Evolutionary conservation across 1,140 invertebrate species (phyloP), one percentile per base, ranked within the genome.

Genomic region (Drosophila melanica): DNA sequence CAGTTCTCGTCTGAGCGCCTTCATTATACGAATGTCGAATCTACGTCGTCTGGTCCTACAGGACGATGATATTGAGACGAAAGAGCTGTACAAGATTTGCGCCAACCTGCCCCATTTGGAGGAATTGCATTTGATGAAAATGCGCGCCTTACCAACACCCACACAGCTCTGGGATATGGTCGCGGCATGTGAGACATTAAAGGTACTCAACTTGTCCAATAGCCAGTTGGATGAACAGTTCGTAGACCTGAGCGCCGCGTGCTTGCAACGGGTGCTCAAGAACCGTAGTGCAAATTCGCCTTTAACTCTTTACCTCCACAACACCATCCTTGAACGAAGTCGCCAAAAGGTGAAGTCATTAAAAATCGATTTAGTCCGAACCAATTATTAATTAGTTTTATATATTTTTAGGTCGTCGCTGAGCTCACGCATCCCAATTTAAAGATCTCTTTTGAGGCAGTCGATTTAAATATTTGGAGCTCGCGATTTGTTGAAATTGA

Each of bases 11-110:
- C 27, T 70, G 0, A 48, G 72, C 16, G 16, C 60, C 0, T 39
- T 12, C 33, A 64, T 90, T 0, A 1, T 4, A 6, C 8, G 14
- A 0, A 74, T 90, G 75, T 4, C 47, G 9, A 81, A 85, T 59
- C 48, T 90, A 2, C 65, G 66, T 0, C 54, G 67, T n/a, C 39
- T 90, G 10, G 44, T 45, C 1, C 14, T 90, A n/a, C 47, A 73
- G 2, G 67, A 90, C 2, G 86, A 90, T 45, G 86, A 90, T 30
- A 77, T 90, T 14, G 70, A 69, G 9, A n/a, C 51, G 7, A 12
- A 65, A 0, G 30, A 65, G 12, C 44, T 90, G 33, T 27, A 53
- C 11, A 20, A 14, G 6, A 53, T 81, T n/a, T 74, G 75, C 14
- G 27, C 58, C 10, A 42, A 7, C 0, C 18, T 86, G 20, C 50